Evolutionary conservation across 2,113 vertebrate species (phyloP), one percentile per base, ranked within the genome.

Genomic region (Anarhynchus alexandrinus): DNA sequence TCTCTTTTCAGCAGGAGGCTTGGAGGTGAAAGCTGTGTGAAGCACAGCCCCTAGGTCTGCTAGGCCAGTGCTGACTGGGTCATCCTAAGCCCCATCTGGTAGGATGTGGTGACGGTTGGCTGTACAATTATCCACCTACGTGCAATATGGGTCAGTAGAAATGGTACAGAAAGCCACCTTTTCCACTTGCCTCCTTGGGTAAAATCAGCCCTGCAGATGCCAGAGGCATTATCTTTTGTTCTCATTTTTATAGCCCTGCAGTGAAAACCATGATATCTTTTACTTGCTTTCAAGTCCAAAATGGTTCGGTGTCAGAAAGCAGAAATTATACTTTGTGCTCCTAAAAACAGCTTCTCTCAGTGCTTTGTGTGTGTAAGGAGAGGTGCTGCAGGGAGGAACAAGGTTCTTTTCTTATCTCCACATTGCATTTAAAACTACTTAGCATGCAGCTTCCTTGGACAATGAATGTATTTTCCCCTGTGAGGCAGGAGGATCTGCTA

Each of bases 401-500:
- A 76, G 17, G 51, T 76, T 93, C 70, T 87, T 36, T 89, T 93
- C 91, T 85, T 94, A 93, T 86, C 93, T 73, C 65, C 45, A 51
- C 0, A 1, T 49, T 95, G 78, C 91, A 94, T 97, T 97, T 96
- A 93, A 95, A 98, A 72, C 91, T 83, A 78, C 67, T 91, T 96
- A 86, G 61, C 79, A 67, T 82, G 65, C 13, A 26, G 79, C 76
- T 97, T 97, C 90, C 96, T 90, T 86, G 90, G 82, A 88, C 82
- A 86, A 91, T 57, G 47, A 91, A 65, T 27, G 71, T 36, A 82
- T 94, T 97, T 95, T 93, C 81, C 82, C 72, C 94, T 94, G 72
- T 96, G 92, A 97, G 93, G 88, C 80, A 51, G 94, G 67, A 94
- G 62, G 94, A 96, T 97, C 94, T 97, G 90, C 96, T 97, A 76